Evolutionary conservation across 92 coral and sea anemone genomes (phyloP).

Genomic region (Epizoanthus illoricatus): DNA sequence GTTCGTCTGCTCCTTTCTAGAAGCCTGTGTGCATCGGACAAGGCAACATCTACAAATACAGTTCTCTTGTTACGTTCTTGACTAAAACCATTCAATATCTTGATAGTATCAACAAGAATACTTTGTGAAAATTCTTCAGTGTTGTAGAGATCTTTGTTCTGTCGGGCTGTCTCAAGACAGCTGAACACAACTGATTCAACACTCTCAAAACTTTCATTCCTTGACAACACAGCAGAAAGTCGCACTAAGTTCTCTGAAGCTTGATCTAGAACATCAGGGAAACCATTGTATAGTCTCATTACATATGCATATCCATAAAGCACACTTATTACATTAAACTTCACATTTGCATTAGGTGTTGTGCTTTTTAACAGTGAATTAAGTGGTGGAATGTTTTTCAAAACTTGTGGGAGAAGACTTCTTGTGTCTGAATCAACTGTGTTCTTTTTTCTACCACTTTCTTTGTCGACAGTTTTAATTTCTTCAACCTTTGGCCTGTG

Average conservation of each 20-base stretch:
- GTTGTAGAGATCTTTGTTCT: slow-evolving; percentile 67
- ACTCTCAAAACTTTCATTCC: slow-evolving; percentile 71
- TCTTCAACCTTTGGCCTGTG: slow-evolving; percentile 19
- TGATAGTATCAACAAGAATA: slow-evolving; percentile 61
- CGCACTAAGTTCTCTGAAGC: slow-evolving; percentile 59
- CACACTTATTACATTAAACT: slow-evolving; percentile 72
- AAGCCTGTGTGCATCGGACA: slow-evolving; percentile 80
- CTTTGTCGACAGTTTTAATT: background rate
- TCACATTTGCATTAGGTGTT: slow-evolving; percentile 57
- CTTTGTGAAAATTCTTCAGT: slow-evolving; percentile 70
- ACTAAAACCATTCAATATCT: slow-evolving; percentile 52
- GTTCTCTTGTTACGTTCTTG: background rate
- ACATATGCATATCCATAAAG: slow-evolving; percentile 83
- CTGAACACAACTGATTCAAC: slow-evolving; percentile 64
- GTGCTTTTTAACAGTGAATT: slow-evolving; percentile 46
- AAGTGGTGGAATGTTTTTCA: slow-evolving; percentile 55
- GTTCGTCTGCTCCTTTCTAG: slow-evolving; percentile 52
- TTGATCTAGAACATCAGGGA: slow-evolving; percentile 65
- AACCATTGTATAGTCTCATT: slow-evolving; percentile 86
- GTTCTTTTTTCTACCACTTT: background rate
- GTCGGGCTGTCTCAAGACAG: slow-evolving; percentile 60
- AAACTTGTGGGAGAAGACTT: slow-evolving; percentile 38
- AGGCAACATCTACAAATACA: slow-evolving; percentile 64
- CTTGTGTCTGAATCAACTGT: background rate
- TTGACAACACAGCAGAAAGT: slow-evolving; percentile 73